These are phyloP conservation scores for Heterotilapia buettikoferi DNA, from an alignment of 2,113 vertebrate species.

Conservation along the genomic window DNA sequence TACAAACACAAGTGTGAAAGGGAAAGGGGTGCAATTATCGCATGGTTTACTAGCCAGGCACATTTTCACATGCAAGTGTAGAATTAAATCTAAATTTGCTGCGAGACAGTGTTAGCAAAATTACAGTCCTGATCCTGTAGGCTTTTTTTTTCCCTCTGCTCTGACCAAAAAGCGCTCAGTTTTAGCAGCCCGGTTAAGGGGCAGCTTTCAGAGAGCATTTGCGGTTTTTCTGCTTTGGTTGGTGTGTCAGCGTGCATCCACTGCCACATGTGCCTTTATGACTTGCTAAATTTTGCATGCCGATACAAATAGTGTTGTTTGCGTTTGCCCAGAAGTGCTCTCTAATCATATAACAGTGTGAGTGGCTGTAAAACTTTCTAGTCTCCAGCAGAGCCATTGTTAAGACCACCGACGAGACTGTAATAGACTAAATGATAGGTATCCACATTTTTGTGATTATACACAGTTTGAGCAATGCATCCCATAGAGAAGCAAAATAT, in stretches of 20 bases:
- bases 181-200: slow-evolving; percentile 28
- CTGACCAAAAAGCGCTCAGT: slow-evolving; percentile 29
- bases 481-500: not conserved
- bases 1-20: slow-evolving; percentile 48
- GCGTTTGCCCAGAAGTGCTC: slow-evolving; percentile 8
- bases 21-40: slow-evolving; percentile 47
- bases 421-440: slow-evolving; percentile 21
- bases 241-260: slow-evolving; percentile 19
- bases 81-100: slow-evolving; percentile 71
- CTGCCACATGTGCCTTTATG: slow-evolving; percentile 33
- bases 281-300: slow-evolving; percentile 40
- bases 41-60: slow-evolving; percentile 31
- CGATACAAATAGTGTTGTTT: slow-evolving; percentile 37
- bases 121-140: slow-evolving; percentile 57
- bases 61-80: slow-evolving; percentile 55
- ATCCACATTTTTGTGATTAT: not conserved
- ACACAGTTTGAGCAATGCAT: not conserved
- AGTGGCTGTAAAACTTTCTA: not conserved
- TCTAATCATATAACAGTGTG: slow-evolving; percentile 28
- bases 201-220: not conserved
- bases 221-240: slow-evolving; percentile 30
- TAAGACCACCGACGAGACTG: not conserved
- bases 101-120: slow-evolving; percentile 55
- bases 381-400: not conserved
- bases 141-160: slow-evolving; percentile 40